Evolutionary conservation across 2,888 invertebrate genomes (phyloP), one percentile per base, ranked within the genome.

Genomic region (Apamea anceps): DNA sequence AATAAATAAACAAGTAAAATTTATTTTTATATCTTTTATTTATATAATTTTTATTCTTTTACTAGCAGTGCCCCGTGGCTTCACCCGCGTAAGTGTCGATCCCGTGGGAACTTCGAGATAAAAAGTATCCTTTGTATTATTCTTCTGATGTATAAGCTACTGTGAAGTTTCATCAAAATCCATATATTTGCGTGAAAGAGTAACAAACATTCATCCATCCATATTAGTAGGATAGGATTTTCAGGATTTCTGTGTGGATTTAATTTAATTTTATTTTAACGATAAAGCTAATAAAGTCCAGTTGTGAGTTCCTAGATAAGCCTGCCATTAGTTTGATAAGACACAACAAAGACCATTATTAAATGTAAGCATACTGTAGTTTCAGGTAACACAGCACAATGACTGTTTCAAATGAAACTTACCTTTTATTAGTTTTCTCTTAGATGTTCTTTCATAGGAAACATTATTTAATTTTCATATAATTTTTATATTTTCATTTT

Each of bases 331-430:
- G 0, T 62, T 54, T 67, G 75, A 67, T 80, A 81, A 74, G n/a
- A 81, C 62, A 62, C 60, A 62, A 80, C 74, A 81, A 68, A 81
- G 18, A 28, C 45, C 42, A 54, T 54, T 81, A 60, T 67, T 74
- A 42, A 67, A 75, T 45, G 32, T 6, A 68, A 51, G 42, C 32
- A 25, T 67, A 37, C n/a, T 13, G 62, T 81, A 54, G 67, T 80
- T 75, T 37, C 45, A 75, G 74, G 37, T 70, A 57, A 65, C 28
- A 72, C 13, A 48, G 13, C 48, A 74, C 25, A 48, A 66, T 48
- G 25, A 57, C 10, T 42, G 32, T 67, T 81, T n/a, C 13, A 37
- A 75, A 67, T 67, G 2, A 45, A 81, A 81, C 32, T 45, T 54
- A 67, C 15, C 48, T 25, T 74, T 75, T 66, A 32, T 68, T 51